Evolutionary conservation across 2,888 invertebrate genomes (phyloP).

Genomic region (Hipparchia sbordonii): DNA sequence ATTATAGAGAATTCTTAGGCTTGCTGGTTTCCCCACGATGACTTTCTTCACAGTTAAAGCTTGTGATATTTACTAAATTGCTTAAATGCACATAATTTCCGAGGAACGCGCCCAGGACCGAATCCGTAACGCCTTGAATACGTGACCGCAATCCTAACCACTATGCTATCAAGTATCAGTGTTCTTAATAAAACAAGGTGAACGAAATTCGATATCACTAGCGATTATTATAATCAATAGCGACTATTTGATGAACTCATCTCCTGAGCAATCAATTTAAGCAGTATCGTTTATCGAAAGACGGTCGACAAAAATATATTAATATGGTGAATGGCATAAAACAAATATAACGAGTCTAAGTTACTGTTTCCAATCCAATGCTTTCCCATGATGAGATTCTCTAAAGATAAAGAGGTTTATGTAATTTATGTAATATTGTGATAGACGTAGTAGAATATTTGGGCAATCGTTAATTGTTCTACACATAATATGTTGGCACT

Average conservation of each 20-base stretch:
- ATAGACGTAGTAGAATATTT: background rate
- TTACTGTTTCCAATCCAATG: constrained; percentile 10
- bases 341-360: background rate
- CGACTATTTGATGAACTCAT: constrained; percentile 35
- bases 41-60: too few species aligned
- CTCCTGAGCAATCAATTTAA: constrained; percentile 37
- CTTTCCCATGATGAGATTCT: background rate
- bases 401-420: background rate
- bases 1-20: too few species aligned
- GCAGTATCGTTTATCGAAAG: constrained; percentile 34
- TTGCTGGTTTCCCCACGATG: too few species aligned
- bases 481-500: too few species aligned
- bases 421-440: background rate
- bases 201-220: constrained; percentile 25
- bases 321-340: background rate
- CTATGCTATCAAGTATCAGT: background rate
- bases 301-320: constrained; percentile 22
- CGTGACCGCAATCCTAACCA: too few species aligned
- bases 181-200: constrained; percentile 16
- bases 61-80: too few species aligned
- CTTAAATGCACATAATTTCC: too few species aligned
- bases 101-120: too few species aligned
- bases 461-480: too few species aligned
- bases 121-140: too few species aligned
- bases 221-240: background rate